Evolutionary conservation across 2,113 vertebrate species (phyloP).

Genomic region (Sardina pilchardus): DNA sequence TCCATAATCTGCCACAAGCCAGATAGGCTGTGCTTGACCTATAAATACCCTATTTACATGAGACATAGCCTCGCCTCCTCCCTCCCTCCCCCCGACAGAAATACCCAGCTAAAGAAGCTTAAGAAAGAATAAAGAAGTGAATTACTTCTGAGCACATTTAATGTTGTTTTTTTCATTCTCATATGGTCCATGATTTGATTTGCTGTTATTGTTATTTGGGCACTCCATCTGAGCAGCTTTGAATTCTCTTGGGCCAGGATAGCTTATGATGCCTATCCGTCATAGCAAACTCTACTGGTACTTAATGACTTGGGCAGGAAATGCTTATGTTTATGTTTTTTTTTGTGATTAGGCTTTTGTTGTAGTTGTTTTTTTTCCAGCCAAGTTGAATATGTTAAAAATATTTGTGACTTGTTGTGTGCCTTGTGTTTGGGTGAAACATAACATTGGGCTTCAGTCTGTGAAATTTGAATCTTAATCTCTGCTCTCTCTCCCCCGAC

Average conservation of each 20-base stretch:
- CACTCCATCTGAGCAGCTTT: conserved; percentile 68
- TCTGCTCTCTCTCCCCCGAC: background rate
- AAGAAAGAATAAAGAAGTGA: conserved; percentile 68
- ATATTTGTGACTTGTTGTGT: background rate
- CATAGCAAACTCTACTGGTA: background rate
- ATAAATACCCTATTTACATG: conserved; percentile 73
- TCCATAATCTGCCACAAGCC: conserved; percentile 71
- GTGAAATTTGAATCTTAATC: conserved; percentile 7
- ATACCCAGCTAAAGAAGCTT: conserved; percentile 71
- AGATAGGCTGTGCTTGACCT: conserved; percentile 71
- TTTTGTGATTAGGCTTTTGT: background rate
- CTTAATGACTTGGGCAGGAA: background rate
- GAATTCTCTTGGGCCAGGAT: conserved; percentile 36
- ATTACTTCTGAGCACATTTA: conserved; percentile 70
- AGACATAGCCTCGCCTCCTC: conserved; percentile 57
- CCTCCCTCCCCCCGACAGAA: conserved; percentile 40
- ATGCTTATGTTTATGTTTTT: background rate
- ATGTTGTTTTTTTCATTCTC: conserved; percentile 69
- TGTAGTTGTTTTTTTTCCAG: background rate
- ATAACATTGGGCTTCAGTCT: background rate
- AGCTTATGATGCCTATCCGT: background rate
- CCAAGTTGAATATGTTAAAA: background rate
- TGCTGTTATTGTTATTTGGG: conserved; percentile 71
- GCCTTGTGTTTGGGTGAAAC: background rate
- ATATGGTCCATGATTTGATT: conserved; percentile 73